A percentile compares a stretch with the other conserved stretches of the same genome.
Conservation (phyloP, 30 jellyfish, hydroid and myxozoan species). For the Mastigias papua region DNA sequence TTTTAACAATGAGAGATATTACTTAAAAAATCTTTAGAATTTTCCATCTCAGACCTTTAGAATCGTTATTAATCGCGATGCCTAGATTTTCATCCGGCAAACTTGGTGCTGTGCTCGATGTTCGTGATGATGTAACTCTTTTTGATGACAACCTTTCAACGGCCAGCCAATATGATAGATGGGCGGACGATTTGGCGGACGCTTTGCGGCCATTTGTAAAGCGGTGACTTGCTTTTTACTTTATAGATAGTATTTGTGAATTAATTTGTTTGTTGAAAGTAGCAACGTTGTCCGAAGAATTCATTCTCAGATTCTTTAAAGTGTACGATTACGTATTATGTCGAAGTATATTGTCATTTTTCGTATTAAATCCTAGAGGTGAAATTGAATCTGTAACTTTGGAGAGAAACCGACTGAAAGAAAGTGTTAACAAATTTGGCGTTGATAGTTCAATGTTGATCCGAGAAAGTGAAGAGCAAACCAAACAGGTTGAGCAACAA, state of each 20-base stretch:
- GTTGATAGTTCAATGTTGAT: constrained; percentile 74
- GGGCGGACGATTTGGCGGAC: constrained; percentile 90
- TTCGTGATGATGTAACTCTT: constrained; percentile 73
- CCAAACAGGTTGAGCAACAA: constrained; percentile 80
- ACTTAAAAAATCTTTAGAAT: not conserved
- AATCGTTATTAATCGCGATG: constrained; percentile 3
- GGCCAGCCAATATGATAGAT: constrained; percentile 79
- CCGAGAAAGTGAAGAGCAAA: constrained; percentile 93
- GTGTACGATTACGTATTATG: not conserved
- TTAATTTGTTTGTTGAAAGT: too few species aligned
- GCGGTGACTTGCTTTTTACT: constrained; percentile 46
- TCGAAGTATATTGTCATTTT: not conserved
- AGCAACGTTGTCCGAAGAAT: too few species aligned
- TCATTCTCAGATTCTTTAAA: too few species aligned
- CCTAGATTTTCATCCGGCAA: constrained; percentile 82
- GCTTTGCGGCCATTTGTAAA: constrained; percentile 76
- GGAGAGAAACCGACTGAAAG: constrained; percentile 78
- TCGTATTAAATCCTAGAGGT: constrained; percentile 41
- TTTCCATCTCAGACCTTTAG: not conserved
- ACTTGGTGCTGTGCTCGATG: constrained; percentile 85
- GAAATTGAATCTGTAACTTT: constrained; percentile 81
- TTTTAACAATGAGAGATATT: not conserved
- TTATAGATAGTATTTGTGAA: too few species aligned
- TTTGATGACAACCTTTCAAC: constrained; percentile 83
- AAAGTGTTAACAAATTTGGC: constrained; percentile 78